Evolutionary conservation across 2,797 vertebrate species (phyloP).

Genomic region (Neopelma chrysocephalum): DNA sequence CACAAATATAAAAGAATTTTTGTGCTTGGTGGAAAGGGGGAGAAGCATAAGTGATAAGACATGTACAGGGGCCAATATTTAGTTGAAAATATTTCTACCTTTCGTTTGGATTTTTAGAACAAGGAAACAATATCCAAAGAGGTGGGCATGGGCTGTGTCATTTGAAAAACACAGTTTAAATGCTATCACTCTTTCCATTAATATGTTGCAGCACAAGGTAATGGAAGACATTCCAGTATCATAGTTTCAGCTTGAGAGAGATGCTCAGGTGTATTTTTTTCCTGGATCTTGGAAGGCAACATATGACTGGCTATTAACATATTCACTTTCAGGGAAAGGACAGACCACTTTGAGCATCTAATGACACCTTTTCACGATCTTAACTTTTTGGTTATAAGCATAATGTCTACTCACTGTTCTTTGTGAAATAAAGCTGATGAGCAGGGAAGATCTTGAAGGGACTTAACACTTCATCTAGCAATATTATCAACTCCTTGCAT

Average conservation of each 20-base stretch:
- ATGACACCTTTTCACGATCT: not conserved
- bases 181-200: not conserved
- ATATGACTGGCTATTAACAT: not conserved
- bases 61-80: not conserved
- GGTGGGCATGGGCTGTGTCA: not conserved
- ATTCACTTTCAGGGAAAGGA: not conserved
- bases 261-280: not conserved
- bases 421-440: not conserved
- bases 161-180: not conserved
- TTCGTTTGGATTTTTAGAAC: not conserved
- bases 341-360: not conserved
- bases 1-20: not conserved
- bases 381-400: not conserved
- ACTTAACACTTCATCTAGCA: not conserved
- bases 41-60: not conserved
- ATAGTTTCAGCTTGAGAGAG: not conserved
- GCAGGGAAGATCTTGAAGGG: not conserved
- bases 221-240: not conserved
- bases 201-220: not conserved
- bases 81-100: not conserved
- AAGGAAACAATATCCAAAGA: not conserved
- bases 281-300: not conserved
- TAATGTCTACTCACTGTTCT: not conserved
- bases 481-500: not conserved
- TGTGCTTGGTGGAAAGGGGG: not conserved